Base-by-base conservation (phyloP, 2,797 vertebrate species). In the Sphenopsis melanotis region DNA sequence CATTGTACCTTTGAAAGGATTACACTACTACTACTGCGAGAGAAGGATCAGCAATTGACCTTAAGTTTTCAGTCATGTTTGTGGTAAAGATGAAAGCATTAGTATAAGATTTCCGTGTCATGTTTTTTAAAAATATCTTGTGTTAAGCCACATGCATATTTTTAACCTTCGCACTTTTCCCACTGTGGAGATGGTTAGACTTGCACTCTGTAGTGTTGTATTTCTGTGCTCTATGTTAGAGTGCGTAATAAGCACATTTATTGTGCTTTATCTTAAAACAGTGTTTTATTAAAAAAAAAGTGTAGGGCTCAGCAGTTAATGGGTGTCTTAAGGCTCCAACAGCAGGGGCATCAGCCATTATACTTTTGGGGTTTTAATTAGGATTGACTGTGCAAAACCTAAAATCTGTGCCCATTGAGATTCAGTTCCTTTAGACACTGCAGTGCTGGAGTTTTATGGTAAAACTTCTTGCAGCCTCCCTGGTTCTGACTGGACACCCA, bases 141-240 rank as follows among this genome's bases (percentile, higher is more conserved):
- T 97, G 87, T 95, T 92, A 83, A 92, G 91, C 95, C 65, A 52
- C 71, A 74, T 66, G 93, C 86, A 34, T 64, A 74, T 74, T 93
- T 93, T 74, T 91, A 86, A 84, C 92, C 91, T 94, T 95, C 70
- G 66, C 97, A 95, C 96, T 96, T 96, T 97, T 86, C 95, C 94
- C 83, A 42, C 95, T 80, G 92, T 91, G 96, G 97, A 97, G 97
- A 96, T 80, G 65, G 89, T 93, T 93, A 96, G 97, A 97, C 92
- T 96, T 93, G 97, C 96, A 98, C 98, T 98, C 98, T 97, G 96
- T 96, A 96, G 96, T 96, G 98, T 98, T 89, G 94, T 89, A 97
- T 98, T 97, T 97, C 97, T 94, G 98, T 99, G 98, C 99, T 99
- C 99, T 99, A 99, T 98, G 98, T 99, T 99, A 99, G 99, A 99